Base-by-base conservation (phyloP, 2,797 vertebrate species). In the Ctenopoma kingsleyae region DNA sequence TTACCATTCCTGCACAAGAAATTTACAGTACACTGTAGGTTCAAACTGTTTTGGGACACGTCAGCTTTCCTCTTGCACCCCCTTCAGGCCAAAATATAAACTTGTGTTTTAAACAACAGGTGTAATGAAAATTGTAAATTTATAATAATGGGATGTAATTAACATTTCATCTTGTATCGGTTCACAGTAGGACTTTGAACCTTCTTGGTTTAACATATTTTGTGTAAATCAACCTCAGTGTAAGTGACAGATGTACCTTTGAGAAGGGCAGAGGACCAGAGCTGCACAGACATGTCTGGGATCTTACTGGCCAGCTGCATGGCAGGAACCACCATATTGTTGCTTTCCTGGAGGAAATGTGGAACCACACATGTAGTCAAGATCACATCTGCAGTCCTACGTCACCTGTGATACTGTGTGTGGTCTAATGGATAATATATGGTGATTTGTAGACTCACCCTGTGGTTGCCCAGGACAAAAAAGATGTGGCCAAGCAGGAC, bases 231-330 rank as follows among this genome's bases (percentile, higher is more conserved):
- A 41, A 49, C 11, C 15, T 63, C 6, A 62, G 0, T 4, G 17
- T 23, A 22, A 35, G n/a, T 25, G 38, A 52, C 27, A 0, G 13
- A 75, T 38, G 89, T 78, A 97, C 96, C 97, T 93, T 97, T 94
- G 43, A 98, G 82, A 62, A 97, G 91, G 6, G 96, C 96, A 0
- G 96, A 98, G 0, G 96, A 98, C 96, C 96, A 97, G 27, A 97
- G 91, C 92, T 97, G 96, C 76, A 97, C 97, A 0, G 97, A 98
- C 96, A 97, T 97, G 73, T 97, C 96, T 0, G 97, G 96, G 76
- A 97, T 98, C 85, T 98, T 97, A 90, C 96, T 97, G 63, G 96
- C 96, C 62, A 98, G 89, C 84, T 98, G 96, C 96, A 98, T 97
- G 82, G 96, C 97, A 0, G 96, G 96, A 32, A 97, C 96, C 67